Percentiles rank a stretch among this genome's conserved stretches.
Conservation (phyloP, 1,140 invertebrate species). For the Hirudo medicinalis region DNA sequence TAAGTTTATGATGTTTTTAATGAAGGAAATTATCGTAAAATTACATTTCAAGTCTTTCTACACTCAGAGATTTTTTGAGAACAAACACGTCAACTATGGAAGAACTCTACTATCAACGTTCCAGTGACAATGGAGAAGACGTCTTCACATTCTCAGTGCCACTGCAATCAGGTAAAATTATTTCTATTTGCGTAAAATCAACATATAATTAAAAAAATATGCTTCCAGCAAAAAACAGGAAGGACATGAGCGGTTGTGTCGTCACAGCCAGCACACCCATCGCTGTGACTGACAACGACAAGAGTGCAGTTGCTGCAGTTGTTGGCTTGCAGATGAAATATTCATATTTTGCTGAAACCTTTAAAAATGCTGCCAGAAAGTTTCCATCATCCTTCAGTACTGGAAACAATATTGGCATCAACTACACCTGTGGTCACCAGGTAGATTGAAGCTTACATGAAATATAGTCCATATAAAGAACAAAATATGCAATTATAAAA, state of each 20-base stretch:
- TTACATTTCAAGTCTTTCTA: too few relatives aligned
- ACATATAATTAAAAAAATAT: neutral
- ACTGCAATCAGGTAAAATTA: slow-evolving; percentile 59
- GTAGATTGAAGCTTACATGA: neutral
- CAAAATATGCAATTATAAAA: neutral
- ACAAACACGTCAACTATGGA: slow-evolving; percentile 68
- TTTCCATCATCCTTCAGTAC: slow-evolving; percentile 1
- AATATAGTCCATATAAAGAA: neutral
- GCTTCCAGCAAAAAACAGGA: neutral
- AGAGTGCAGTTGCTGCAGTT: slow-evolving; percentile 72
- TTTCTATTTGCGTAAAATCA: too few relatives aligned
- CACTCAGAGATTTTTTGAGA: slow-evolving; percentile 64
- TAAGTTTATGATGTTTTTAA: too few relatives aligned
- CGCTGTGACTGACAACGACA: slow-evolving; percentile 62
- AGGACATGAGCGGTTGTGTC: slow-evolving; percentile 44
- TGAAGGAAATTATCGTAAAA: too few relatives aligned
- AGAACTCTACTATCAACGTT: slow-evolving; percentile 77
- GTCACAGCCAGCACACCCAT: slow-evolving; percentile 79
- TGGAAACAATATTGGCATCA: neutral
- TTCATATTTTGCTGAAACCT: slow-evolving; percentile 28
- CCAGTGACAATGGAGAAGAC: slow-evolving; percentile 61
- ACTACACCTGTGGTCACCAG: neutral
- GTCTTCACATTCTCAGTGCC: slow-evolving; percentile 85
- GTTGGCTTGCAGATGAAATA: slow-evolving; percentile 50
- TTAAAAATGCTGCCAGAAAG: slow-evolving; percentile 31